Evolutionary conservation across 92 coral and sea anemone genomes (phyloP), one percentile per base, ranked within the genome.

Genomic region (Virgularia gustaviana): DNA sequence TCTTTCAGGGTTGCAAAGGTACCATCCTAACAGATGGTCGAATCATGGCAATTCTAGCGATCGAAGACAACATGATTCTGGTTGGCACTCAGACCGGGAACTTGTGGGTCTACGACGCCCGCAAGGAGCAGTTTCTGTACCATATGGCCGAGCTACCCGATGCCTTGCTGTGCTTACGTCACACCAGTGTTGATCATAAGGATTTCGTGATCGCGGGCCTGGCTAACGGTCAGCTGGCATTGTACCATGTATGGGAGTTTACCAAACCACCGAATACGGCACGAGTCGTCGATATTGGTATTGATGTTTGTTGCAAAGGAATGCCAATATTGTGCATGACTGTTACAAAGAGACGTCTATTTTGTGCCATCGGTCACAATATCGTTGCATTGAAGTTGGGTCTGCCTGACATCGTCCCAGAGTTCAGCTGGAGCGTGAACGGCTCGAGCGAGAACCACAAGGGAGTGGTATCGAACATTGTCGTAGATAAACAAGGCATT

Each of bases 81-180:
- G 94, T 86, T 24, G 98, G 98, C 60, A 89, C 96, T 0, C 98
- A 89, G 70, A 89, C 98, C 0, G 98, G 98, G 9, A 83, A 52
- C 9, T 33, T 92, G 54, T 92, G 96, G 92, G 94, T 87, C 39
- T 92, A 89, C 51, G 90, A 92, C 68, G 96, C 88, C 15, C 33
- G 58, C 54, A 49, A 76, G 29, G 90, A 80, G 71, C 33, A 56
- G 28, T 79, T 90, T 60, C 43, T 57, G 45, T 85, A 79, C 76
- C 61, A 81, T 43, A 76, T 86, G 39, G 80, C 85, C 13, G 60
- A 41, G 43, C 83, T 92, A 4, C 80, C 83, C 2, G 90, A 87
- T 39, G 91, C 94, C 9, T 75, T 92, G 4, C 81, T 92, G 20
- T 87, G 88, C 34, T 81, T 89, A 30, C 86, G 73, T 20, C 98